Evolutionary conservation across 2,888 invertebrate genomes (phyloP), one percentile per base, ranked within the genome.

Genomic region (Icerya purchasi): DNA sequence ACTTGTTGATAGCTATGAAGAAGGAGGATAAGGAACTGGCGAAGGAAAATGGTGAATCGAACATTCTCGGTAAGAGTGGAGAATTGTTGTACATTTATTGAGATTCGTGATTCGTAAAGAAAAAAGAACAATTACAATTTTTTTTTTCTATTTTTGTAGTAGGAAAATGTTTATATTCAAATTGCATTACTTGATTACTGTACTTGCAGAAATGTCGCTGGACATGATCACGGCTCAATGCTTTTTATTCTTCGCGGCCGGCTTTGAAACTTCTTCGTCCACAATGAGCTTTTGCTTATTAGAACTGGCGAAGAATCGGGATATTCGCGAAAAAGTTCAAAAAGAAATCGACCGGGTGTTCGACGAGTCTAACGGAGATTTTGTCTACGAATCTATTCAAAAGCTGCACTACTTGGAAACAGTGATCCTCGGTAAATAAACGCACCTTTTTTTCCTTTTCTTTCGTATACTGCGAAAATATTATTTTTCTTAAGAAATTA

Each of bases 1-100:
- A 61, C 22, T 21, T 61, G 10, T 56, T 61, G 49, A 52, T 61
- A 0, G 56, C 59, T 3, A 53, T 61, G 2, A 56, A 57, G 22
- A 23, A 54, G 14, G 14, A 8, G 36, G 14, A n/a, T n/a, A n/a
- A n/a, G n/a, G n/a, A n/a, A n/a, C n/a, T n/a, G n/a, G n/a, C n/a
- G n/a, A n/a, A n/a, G n/a, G n/a, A n/a, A n/a, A n/a, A n/a, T n/a
- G n/a, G n/a, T n/a, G n/a, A n/a, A n/a, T n/a, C n/a, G n/a, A n/a
- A n/a, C n/a, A n/a, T n/a, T n/a, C n/a, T n/a, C n/a, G n/a, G n/a
- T n/a, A n/a, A n/a, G n/a, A n/a, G n/a, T n/a, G n/a, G n/a, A n/a
- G n/a, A n/a, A n/a, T n/a, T n/a, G n/a, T n/a, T n/a, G n/a, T n/a
- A n/a, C n/a, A n/a, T n/a, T n/a, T n/a, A n/a, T n/a, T n/a, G n/a